These are phyloP conservation scores for Euwallacea fornicatus DNA, from an alignment of 1,140 invertebrate species.

Conservation along the genomic window DNA sequence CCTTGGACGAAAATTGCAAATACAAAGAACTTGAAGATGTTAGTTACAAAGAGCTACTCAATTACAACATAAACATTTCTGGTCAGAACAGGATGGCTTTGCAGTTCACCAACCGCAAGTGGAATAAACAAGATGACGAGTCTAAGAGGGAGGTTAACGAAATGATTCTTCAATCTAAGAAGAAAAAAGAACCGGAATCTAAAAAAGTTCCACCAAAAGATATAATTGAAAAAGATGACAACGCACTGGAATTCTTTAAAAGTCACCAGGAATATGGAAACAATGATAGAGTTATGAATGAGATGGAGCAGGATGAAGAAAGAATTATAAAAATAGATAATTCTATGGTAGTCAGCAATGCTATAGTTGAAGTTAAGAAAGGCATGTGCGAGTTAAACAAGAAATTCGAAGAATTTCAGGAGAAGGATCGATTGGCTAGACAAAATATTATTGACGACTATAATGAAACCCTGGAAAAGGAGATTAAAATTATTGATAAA, in stretches of 20 bases:
- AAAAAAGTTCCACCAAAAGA: slow-evolving; percentile 26
- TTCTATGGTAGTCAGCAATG: slow-evolving; percentile 35
- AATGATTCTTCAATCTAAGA: slow-evolving; percentile 29
- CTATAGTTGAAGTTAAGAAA: slow-evolving; percentile 43
- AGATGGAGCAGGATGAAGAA: slow-evolving; percentile 2
- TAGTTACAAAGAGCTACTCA: slow-evolving; percentile 41
- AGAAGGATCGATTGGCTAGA: slow-evolving; percentile 36
- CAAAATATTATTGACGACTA: slow-evolving; percentile 41
- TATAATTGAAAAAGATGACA: slow-evolving; percentile 35
- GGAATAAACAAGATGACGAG: slow-evolving; percentile 13
- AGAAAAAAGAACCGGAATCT: slow-evolving; percentile 34
- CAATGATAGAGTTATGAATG: too few species aligned
- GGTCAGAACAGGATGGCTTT: slow-evolving; percentile 39
- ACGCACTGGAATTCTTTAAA: too few species aligned
- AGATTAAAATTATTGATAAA: slow-evolving; percentile 37
- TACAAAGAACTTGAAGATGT: background rate
- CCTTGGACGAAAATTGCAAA: background rate
- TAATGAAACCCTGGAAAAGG: slow-evolving; percentile 39
- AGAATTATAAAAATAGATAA: slow-evolving; percentile 32
- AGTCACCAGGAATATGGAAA: too few species aligned
- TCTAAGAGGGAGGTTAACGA: slow-evolving; percentile 36
- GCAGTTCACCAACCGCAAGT: slow-evolving; percentile 30
- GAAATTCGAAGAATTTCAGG: slow-evolving; percentile 42
- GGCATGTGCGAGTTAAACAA: slow-evolving; percentile 42
- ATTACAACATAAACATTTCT: slow-evolving; percentile 40